Conservation (phyloP, 1,140 invertebrate genomes). For the Lethrus apterus region DNA sequence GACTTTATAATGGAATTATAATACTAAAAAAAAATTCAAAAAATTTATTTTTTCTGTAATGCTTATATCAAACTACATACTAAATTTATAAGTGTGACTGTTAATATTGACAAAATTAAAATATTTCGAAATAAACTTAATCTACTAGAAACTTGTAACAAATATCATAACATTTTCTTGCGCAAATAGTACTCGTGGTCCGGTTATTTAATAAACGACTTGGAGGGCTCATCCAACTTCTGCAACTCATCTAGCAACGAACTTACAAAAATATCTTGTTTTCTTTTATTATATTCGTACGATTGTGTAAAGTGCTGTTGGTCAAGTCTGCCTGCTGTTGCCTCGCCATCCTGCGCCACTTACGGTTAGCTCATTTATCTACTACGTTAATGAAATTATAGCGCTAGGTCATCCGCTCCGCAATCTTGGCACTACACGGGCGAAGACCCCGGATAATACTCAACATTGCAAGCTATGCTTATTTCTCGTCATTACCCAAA, state of each 20-base stretch:
- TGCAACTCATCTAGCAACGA: slow-evolving; percentile 15
- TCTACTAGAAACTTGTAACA: too few species aligned
- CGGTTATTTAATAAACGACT: slow-evolving; percentile 24
- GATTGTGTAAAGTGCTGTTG: slow-evolving; percentile 24
- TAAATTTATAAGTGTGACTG: too few species aligned
- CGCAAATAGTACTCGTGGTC: too few species aligned
- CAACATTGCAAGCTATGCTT: slow-evolving; percentile 6
- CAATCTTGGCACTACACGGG: slow-evolving; percentile 15
- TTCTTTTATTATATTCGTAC: slow-evolving; percentile 25
- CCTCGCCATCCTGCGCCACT: slow-evolving; percentile 17
- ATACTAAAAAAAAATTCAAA: too few species aligned
- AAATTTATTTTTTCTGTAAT: too few species aligned
- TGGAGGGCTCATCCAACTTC: slow-evolving; percentile 10
- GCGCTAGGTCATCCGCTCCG: slow-evolving; percentile 15
- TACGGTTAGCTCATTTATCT: slow-evolving; percentile 20
- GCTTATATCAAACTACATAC: too few species aligned
- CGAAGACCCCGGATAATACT: neutral
- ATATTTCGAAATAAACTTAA: too few species aligned
- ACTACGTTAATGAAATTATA: slow-evolving; percentile 20
- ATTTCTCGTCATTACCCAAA: too few species aligned
- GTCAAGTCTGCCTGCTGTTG: slow-evolving; percentile 17
- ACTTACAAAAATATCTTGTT: slow-evolving; percentile 18
- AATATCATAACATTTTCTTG: too few species aligned
- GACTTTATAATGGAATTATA: too few species aligned
- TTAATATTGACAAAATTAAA: too few species aligned